Evolutionary conservation across 1,140 invertebrate species (phyloP).

Genomic region (Drosophila baimaii): DNA sequence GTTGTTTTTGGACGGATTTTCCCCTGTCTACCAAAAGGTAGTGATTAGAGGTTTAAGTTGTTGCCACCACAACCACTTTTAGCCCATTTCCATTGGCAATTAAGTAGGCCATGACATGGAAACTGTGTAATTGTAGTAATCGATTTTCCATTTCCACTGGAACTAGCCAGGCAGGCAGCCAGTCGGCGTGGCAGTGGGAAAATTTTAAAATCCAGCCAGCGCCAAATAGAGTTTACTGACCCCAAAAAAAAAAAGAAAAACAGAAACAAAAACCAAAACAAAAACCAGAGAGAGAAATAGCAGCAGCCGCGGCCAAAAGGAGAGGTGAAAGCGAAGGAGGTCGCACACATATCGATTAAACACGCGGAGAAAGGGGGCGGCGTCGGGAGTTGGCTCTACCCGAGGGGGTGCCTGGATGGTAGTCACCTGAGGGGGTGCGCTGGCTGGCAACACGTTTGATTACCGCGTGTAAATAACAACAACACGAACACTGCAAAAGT

Average conservation of each 20-base stretch:
- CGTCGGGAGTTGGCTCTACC: background rate
- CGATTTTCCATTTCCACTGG: slow-evolving; percentile 64
- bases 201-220: slow-evolving; percentile 39
- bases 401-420: slow-evolving; percentile 1
- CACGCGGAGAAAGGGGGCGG: slow-evolving; percentile 32
- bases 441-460: slow-evolving; percentile 79
- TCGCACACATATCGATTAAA: slow-evolving; percentile 71
- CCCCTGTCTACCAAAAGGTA: slow-evolving; percentile 8
- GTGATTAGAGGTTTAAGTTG: slow-evolving; percentile 31
- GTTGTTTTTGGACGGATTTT: slow-evolving; percentile 16
- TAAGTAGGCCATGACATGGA: slow-evolving; percentile 67
- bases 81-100: slow-evolving; percentile 32
- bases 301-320: slow-evolving; percentile 64
- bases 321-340: slow-evolving; percentile 36
- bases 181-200: slow-evolving; percentile 32
- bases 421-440: slow-evolving; percentile 7
- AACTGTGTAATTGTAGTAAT: slow-evolving; percentile 58
- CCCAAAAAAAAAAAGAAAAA: slow-evolving; percentile 39
- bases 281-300: slow-evolving; percentile 30
- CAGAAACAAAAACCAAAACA: slow-evolving; percentile 2
- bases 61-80: background rate
- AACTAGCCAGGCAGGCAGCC: background rate
- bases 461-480: slow-evolving; percentile 78
- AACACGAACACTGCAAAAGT: slow-evolving; percentile 49
- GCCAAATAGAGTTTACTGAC: slow-evolving; percentile 76